Evolutionary conservation across 53 echinoderm and acorn worm species (phyloP), one percentile per base, ranked within the genome.

Genomic region (Arbacia lixula): DNA sequence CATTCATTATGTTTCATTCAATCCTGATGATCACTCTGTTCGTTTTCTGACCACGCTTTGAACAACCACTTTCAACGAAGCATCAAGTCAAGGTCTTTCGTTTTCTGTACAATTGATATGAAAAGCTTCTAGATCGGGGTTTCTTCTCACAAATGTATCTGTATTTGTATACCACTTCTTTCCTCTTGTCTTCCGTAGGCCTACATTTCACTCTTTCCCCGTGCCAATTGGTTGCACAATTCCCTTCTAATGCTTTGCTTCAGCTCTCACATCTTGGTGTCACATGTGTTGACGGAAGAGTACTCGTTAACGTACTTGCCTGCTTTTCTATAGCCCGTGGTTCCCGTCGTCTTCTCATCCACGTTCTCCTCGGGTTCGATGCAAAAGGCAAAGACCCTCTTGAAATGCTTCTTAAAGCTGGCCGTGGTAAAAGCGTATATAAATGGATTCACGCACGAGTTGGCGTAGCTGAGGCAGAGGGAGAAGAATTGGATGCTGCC

Each of bases 361-460:
- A 84, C 42, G 60, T 61, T 86, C 31, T 93, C 93, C 79, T 80
- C 85, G 3, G 73, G 90, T 6, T 83, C 77, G 34, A 90, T 88
- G 28, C 92, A 76, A 67, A 89, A 92, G 76, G 91, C 87, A 57
- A 96, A 93, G 3, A 96, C 89, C 28, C 89, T 84, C 87, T 94
- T 92, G 85, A 99, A 99, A 68, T 95, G 94, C 78, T 99, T 99
- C 72, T 94, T 94, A 51, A 99, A 99, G 37, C 88, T 88, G 19
- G 91, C 92, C 34, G 99, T 99, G 10, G 99, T 94, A 49, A 99
- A 95, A 14, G 94, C 99, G 71, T 98, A 98, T 50, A 99, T 94
- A 74, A 99, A 92, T 8, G 99, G 99, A 79, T 99, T 99, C 32
- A 95, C 89, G 39, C 92, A 91, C 64, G 94, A 95, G 82, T 99